Evolutionary conservation across 2,113 vertebrate genomes (phyloP).

Genomic region (Gobius niger): DNA sequence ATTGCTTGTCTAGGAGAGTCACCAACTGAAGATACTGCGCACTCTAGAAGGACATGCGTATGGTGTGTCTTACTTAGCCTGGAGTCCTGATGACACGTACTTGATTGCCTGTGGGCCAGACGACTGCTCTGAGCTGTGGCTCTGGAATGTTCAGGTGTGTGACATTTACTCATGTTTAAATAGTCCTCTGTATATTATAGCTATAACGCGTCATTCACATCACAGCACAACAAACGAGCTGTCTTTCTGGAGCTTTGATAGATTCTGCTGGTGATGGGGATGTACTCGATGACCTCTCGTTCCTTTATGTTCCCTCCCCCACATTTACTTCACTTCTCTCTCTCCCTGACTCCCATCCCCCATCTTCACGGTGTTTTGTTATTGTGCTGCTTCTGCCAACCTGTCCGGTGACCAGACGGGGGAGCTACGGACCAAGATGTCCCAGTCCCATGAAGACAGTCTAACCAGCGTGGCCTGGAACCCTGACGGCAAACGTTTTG

Average conservation of each 20-base stretch:
- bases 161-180: not conserved
- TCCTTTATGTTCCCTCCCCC: constrained; percentile 51
- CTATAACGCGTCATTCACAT: not conserved
- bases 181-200: not conserved
- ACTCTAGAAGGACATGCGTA: constrained; percentile 97
- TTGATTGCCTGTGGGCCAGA: constrained; percentile 98
- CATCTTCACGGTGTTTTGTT: constrained; percentile 31
- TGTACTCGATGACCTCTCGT: constrained; percentile 59
- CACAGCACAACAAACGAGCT: not conserved
- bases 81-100: constrained; percentile 97
- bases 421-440: constrained; percentile 98
- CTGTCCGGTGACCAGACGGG: constrained; percentile 82
- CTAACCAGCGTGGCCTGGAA: constrained; percentile 99
- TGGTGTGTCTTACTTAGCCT: constrained; percentile 96
- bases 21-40: constrained; percentile 94
- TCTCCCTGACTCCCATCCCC: constrained; percentile 40
- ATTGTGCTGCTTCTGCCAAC: constrained; percentile 21
- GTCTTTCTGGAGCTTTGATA: not conserved
- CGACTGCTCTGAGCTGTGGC: constrained; percentile 99
- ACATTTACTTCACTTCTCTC: constrained; percentile 47
- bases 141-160: constrained; percentile 97
- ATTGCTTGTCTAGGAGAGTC: constrained; percentile 82
- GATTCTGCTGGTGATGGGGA: constrained; percentile 31
- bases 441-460: constrained; percentile 98
- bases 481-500: constrained; percentile 96